Evolutionary conservation across 2,888 invertebrate genomes (phyloP).

Genomic region (Stegana nigrithorax): DNA sequence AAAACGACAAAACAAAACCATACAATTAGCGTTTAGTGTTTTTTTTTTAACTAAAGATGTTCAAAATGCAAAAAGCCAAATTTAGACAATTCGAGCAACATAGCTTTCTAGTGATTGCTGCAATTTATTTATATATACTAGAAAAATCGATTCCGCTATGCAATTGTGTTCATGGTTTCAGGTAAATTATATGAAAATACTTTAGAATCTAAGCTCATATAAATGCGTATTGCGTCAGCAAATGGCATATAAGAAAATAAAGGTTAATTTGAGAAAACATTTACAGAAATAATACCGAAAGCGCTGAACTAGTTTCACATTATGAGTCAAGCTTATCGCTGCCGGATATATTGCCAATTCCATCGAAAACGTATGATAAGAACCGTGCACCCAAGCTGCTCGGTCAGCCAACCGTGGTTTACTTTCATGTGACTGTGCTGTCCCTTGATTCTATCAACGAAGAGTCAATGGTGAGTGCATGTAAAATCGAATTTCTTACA

Average conservation of each 20-base stretch:
- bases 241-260: constrained; percentile 1
- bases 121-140: constrained; percentile 55
- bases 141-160: constrained; percentile 65
- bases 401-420: constrained; percentile 88
- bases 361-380: constrained; percentile 89
- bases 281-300: constrained; percentile 65
- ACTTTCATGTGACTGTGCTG: constrained; percentile 90
- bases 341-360: constrained; percentile 85
- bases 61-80: constrained; percentile 53
- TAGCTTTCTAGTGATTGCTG: constrained; percentile 50
- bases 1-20: no score
- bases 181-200: constrained; percentile 40
- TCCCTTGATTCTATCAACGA: constrained; percentile 95
- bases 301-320: constrained; percentile 67
- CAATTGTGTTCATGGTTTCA: constrained; percentile 65
- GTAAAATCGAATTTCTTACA: neutral
- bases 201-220: constrained; percentile 20
- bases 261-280: neutral
- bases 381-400: constrained; percentile 87
- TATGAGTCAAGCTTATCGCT: constrained; percentile 79
- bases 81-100: constrained; percentile 49
- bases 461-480: constrained; percentile 80
- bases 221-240: constrained; percentile 41
- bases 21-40: no score
- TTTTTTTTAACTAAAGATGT: constrained; percentile 23